Evolutionary conservation across 2,797 vertebrate genomes (phyloP).

Genomic region (Galago senegalensis): DNA sequence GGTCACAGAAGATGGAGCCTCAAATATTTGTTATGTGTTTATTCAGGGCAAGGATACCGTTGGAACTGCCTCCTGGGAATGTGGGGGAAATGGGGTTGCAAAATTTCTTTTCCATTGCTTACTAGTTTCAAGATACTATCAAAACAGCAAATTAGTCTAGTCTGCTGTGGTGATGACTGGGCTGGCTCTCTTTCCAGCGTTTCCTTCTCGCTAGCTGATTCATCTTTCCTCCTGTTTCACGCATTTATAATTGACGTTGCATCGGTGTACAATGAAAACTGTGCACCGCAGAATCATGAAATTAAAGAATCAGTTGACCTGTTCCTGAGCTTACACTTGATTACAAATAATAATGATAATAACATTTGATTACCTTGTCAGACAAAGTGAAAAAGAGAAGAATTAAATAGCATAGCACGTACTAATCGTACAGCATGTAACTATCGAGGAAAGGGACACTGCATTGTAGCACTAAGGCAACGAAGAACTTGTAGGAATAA

Average conservation of each 20-base stretch:
- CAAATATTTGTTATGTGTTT: neutral
- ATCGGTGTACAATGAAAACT: conserved; percentile 42
- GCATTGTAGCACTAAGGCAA: neutral
- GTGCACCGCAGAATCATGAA: neutral
- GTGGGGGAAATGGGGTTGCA: neutral
- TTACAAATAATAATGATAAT: neutral
- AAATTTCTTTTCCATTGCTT: neutral
- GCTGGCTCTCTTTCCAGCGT: neutral
- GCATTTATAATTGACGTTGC: conserved; percentile 30
- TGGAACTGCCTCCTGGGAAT: too few species aligned
- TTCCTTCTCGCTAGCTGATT: conserved; percentile 14
- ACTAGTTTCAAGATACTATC: neutral
- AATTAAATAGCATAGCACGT: fast-evolving
- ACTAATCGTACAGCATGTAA: neutral
- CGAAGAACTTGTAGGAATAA: neutral
- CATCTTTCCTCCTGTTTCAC: neutral
- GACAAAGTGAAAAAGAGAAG: neutral
- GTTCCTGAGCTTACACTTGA: neutral
- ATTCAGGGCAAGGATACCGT: neutral
- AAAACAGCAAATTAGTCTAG: neutral
- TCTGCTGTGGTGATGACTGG: neutral
- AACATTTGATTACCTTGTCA: conserved; percentile 7
- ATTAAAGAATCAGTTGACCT: conserved; percentile 26
- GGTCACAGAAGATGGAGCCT: neutral
- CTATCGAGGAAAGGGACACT: neutral